Conservation (phyloP, 2,888 invertebrate species). For the Lithosia quadra region DNA sequence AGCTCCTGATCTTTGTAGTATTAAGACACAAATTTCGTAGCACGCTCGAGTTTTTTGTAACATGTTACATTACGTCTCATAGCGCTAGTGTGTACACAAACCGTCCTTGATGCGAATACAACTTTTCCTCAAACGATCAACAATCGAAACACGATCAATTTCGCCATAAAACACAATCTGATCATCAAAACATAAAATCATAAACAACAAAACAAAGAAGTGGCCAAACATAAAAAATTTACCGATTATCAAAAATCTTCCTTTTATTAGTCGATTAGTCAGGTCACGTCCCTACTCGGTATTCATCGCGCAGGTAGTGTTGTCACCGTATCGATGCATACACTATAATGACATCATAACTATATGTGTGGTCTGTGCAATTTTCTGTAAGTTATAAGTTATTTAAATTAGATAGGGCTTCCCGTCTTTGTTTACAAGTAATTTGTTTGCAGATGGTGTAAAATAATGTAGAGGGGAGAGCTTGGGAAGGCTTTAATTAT, state of each 20-base stretch:
- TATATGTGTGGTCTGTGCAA: conserved; percentile 62
- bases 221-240: conserved; percentile 43
- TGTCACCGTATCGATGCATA: conserved; percentile 53
- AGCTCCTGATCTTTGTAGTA: too few species aligned
- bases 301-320: conserved; percentile 51
- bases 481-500: not conserved
- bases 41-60: too few species aligned
- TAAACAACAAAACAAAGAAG: conserved; percentile 45
- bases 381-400: conserved; percentile 35
- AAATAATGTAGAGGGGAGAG: not conserved
- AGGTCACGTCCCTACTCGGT: conserved; percentile 59
- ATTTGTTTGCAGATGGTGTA: not conserved
- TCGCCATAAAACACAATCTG: conserved; percentile 52
- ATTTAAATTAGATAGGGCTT: conserved; percentile 40
- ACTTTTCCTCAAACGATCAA: conserved; percentile 41
- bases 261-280: conserved; percentile 48
- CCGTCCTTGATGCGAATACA: conserved; percentile 30
- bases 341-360: conserved; percentile 59
- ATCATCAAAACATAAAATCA: conserved; percentile 41
- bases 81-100: not conserved
- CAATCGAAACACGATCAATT: conserved; percentile 44
- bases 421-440: conserved; percentile 8
- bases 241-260: conserved; percentile 48
- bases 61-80: not conserved
- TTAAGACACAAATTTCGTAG: too few species aligned